Conservation (phyloP, 2,888 invertebrate species). For the Cyrtodaria siliqua region DNA sequence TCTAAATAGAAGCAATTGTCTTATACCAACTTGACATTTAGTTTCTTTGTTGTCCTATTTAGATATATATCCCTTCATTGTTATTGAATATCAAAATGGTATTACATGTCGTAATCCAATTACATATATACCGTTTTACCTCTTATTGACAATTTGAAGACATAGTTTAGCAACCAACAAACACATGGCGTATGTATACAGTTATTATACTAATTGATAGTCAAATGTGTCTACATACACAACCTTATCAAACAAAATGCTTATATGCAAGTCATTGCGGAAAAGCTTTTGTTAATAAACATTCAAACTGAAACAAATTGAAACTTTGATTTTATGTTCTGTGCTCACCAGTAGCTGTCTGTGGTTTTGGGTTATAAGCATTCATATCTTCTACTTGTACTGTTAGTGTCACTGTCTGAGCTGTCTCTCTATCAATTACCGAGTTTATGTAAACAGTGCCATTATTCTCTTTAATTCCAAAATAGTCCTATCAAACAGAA, state of each 20-base stretch:
- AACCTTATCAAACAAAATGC: background rate
- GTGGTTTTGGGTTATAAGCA: conserved; percentile 31
- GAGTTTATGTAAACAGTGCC: conserved; percentile 29
- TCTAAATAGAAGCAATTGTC: no score
- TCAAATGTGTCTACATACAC: background rate
- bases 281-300: no score
- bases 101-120: no score
- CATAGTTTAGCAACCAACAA: conserved; percentile 60
- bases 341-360: conserved; percentile 44
- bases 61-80: no score
- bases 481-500: conserved; percentile 43
- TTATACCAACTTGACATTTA: no score
- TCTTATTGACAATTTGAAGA: no score
- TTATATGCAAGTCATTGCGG: background rate
- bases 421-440: conserved; percentile 45
- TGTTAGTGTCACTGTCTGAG: conserved; percentile 16
- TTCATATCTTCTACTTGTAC: conserved; percentile 35
- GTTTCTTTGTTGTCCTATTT: no score
- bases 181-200: background rate
- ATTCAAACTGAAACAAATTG: no score
- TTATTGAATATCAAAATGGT: no score
- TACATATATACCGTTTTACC: no score
- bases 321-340: no score
- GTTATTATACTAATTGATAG: background rate
- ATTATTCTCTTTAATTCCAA: conserved; percentile 21